Evolutionary conservation across 2,888 invertebrate genomes (phyloP), one percentile per base, ranked within the genome.

Genomic region (Campoplex capitator): DNA sequence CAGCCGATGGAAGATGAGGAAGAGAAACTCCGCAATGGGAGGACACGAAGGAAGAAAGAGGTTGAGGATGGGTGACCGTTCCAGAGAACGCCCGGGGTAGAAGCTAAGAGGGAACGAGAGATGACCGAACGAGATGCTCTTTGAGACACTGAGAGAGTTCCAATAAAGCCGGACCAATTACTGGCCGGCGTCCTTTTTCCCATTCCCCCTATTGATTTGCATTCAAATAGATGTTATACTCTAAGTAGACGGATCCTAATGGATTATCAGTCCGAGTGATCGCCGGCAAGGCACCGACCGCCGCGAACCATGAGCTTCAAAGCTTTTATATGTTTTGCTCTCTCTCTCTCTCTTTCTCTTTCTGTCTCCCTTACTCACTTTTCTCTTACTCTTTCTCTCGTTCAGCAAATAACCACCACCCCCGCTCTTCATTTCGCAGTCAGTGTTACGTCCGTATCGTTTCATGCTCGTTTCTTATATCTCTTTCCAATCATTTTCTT

Each of bases 191-290:
- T 93, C 93, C 90, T 89, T 89, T 88, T 62, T 88, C 83, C 92
- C 93, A 92, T 93, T 93, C 93, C 93, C 93, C 93, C 93, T 93
- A 94, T 94, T 94, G 94, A 94, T 94, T 94, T 94, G 94, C 94
- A 94, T 94, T 94, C 94, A 94, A 94, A 94, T 94, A 94, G 94
- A 94, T 93, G 94, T 94, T 94, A 94, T 93, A 94, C 94, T 94
- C 93, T 94, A 94, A 94, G 94, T 94, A 94, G 94, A 93, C 93
- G 93, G 93, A 94, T 94, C 94, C 94, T 94, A 94, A 94, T 94
- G 94, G 94, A 94, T 94, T 94, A 94, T 94, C 94, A 94, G 94
- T 93, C 91, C 92, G 93, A 94, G 94, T 94, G 93, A 94, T 94
- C 94, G 93, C 91, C 84, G 86, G 83, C 71, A 68, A 80, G 83